phyloP scores from a whole-genome alignment of 2,113 vertebrate species.

The Istiophorus platypterus region DNA sequence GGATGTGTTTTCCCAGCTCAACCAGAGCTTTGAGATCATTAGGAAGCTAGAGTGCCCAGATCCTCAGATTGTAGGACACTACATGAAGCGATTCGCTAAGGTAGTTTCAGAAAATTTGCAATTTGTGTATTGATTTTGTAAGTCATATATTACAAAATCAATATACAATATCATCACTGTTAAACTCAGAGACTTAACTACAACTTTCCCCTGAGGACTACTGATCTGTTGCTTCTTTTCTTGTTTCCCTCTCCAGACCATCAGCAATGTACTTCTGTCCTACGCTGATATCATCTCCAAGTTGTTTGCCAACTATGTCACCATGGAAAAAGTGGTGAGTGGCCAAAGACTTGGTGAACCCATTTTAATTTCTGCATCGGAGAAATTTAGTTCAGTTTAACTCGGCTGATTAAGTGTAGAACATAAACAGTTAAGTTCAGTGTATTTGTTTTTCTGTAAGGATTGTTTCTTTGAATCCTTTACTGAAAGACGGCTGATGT shows the following conservation, averaged over 20 bases:
- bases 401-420: neutral
- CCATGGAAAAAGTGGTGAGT: constrained; percentile 95
- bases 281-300: constrained; percentile 96
- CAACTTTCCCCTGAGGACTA: neutral
- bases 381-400: neutral
- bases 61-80: constrained; percentile 97
- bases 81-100: constrained; percentile 98
- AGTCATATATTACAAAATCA: neutral
- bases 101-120: constrained; percentile 69
- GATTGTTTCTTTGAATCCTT: neutral
- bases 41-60: constrained; percentile 98
- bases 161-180: neutral
- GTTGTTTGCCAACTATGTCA: constrained; percentile 94
- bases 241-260: constrained; percentile 86
- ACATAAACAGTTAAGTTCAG: neutral
- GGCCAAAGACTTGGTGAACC: neutral
- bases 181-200: neutral
- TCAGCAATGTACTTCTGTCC: constrained; percentile 97
- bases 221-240: neutral
- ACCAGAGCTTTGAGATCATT: constrained; percentile 99
- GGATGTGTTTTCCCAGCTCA: constrained; percentile 98
- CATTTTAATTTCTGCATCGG: neutral
- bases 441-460: neutral
- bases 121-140: too few species aligned
- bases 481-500: neutral